A percentile compares a stretch with the other conserved stretches of the same genome.
These are phyloP conservation scores for Rattus norvegicus DNA, from an alignment of 2,113 vertebrate genomes.

Conservation along the genomic window DNA sequence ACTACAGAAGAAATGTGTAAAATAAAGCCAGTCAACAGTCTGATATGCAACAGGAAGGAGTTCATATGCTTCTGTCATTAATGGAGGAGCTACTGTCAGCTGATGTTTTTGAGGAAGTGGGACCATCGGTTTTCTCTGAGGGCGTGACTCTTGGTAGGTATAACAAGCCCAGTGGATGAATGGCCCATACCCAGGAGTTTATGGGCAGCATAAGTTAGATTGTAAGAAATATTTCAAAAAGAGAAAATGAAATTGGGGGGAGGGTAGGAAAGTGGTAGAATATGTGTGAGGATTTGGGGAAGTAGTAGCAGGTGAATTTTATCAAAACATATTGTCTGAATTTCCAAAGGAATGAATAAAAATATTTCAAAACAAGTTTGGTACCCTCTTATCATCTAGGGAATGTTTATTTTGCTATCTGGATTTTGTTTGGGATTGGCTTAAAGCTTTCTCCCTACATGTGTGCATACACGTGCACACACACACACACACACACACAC, in stretches of 20 bases:
- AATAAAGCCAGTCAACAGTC: not conserved
- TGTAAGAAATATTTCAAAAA: not conserved
- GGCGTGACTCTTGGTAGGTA: not conserved
- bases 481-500: too few relatives aligned
- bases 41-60: not conserved
- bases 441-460: not conserved
- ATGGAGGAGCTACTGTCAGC: not conserved
- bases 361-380: not conserved
- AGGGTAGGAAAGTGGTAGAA: not conserved
- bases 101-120: too few relatives aligned
- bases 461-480: accelerated
- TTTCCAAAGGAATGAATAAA: not conserved
- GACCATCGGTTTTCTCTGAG: not conserved
- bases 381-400: not conserved
- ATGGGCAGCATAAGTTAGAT: not conserved
- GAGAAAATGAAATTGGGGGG: not conserved
- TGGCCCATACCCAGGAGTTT: not conserved
- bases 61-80: not conserved
- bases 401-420: slow-evolving; percentile 3
- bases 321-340: not conserved
- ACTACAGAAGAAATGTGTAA: not conserved
- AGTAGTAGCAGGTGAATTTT: not conserved
- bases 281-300: too few relatives aligned
- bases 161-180: not conserved
- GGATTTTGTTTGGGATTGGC: slow-evolving; percentile 12